Base-by-base conservation (phyloP, 1,140 invertebrate genomes). In the Ips typographus region DNA sequence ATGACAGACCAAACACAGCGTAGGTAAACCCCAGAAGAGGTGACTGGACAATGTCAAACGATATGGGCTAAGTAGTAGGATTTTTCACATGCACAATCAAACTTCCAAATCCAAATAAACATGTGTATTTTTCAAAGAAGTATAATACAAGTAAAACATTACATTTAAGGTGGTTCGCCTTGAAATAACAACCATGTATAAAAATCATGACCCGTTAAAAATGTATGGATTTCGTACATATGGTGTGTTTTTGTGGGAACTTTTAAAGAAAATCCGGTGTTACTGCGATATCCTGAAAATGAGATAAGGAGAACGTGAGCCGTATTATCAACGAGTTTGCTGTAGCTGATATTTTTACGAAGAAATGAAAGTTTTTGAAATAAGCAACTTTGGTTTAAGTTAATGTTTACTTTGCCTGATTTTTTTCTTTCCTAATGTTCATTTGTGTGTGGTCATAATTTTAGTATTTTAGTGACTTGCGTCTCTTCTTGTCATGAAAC, bases 231-330 rank as follows among this genome's bases (percentile, higher is more conserved):
- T 22, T 3, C 44, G 44, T 49, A 49, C 44, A 49, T 49, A 49
- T 22, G 44, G 7, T 49, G 44, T 49, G 22, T 49, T 8, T 49
- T 49, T 22, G 2, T 49, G 52, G 52, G 52, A 38, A 36, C 2
- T 22, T 55, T 55, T 55, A 55, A 55, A 55, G 52, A 55, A 55
- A 55, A 55, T 55, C 52, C 6, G 44, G 44, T 49, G 44, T 49
- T 49, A 49, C 2, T 49, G 44, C 44, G 44, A 49, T 49, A 49
- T 49, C 44, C 44, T 22, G 44, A 49, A 49, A 49, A 49, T 55
- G 52, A n/a, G 52, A 55, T 55, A 55, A 55, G 52, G 4, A 55
- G 44, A 36, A 55, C 52, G 52, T 55, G 37, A 55, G 52, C 36
- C 5, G 52, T 8, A 55, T 38, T 55, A 38, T 5, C 52, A 37